Conservation (phyloP, 2,113 vertebrate genomes). For the Pyxicephalus adspersus region DNA sequence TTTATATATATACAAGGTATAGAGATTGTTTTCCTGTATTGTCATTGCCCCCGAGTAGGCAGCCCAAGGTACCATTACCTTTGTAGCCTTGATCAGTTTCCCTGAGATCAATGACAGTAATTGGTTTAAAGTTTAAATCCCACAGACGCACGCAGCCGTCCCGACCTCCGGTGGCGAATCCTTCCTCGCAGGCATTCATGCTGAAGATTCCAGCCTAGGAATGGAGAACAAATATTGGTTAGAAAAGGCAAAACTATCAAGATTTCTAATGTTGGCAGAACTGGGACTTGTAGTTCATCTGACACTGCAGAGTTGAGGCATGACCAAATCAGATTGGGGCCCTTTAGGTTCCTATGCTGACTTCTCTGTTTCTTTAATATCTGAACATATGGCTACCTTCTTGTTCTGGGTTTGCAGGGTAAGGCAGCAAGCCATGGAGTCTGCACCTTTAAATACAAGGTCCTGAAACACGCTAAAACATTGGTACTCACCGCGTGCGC, state of each 20-base stretch:
- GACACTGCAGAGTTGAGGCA: too few relatives aligned
- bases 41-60: too few relatives aligned
- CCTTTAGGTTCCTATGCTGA: too few relatives aligned
- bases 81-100: constrained; percentile 99
- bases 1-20: too few relatives aligned
- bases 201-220: constrained; percentile 98
- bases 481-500: constrained; percentile 88
- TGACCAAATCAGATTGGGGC: too few relatives aligned
- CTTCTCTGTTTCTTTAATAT: too few relatives aligned
- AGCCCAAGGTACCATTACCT: constrained; percentile 77
- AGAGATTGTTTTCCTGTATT: too few relatives aligned
- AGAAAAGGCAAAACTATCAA: background rate
- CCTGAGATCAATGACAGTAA: constrained; percentile 99
- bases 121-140: constrained; percentile 99
- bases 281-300: too few relatives aligned
- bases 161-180: constrained; percentile 95
- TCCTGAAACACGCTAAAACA: background rate
- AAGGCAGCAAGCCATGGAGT: too few relatives aligned
- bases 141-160: constrained; percentile 96
- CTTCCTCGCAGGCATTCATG: constrained; percentile 98
- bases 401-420: too few relatives aligned
- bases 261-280: too few relatives aligned
- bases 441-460: background rate
- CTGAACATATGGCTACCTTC: too few relatives aligned
- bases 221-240: constrained; percentile 45